These are phyloP conservation scores for Rhinolophus ferrumequinum DNA, from an alignment of 2,113 vertebrate genomes.

Conservation along the genomic window DNA sequence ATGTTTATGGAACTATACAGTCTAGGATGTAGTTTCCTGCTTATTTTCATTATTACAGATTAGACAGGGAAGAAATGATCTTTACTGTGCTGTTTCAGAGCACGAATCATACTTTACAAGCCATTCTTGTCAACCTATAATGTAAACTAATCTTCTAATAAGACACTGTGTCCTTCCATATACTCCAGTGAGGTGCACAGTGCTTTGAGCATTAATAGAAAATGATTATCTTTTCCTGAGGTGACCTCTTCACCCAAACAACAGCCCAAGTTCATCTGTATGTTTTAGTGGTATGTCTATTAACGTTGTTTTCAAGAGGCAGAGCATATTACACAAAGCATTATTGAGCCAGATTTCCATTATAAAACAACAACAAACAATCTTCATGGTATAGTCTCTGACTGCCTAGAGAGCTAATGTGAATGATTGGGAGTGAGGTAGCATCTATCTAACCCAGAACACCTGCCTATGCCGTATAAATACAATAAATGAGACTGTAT, in stretches of 20 bases:
- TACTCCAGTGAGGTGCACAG: constrained; percentile 55
- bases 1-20: constrained; percentile 61
- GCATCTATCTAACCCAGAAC: neutral
- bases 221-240: constrained; percentile 61
- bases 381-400: neutral
- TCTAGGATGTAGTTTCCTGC: constrained; percentile 56
- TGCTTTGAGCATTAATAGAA: constrained; percentile 61
- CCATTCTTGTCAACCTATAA: constrained; percentile 71
- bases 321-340: neutral
- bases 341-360: neutral
- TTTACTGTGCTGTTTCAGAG: constrained; percentile 58
- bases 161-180: constrained; percentile 68
- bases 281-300: constrained; percentile 19
- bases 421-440: neutral
- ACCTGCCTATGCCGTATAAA: neutral
- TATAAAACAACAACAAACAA: neutral
- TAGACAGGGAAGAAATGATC: constrained; percentile 64
- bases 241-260: constrained; percentile 70
- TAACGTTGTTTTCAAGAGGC: constrained; percentile 2
- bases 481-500: constrained; percentile 9
- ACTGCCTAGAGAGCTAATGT: neutral
- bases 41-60: constrained; percentile 67
- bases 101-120: constrained; percentile 79
- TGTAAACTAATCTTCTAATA: constrained; percentile 78
- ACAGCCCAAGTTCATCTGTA: neutral